phyloP scores from a whole-genome alignment of 2,888 invertebrate species.

The Microchrysa polita region DNA sequence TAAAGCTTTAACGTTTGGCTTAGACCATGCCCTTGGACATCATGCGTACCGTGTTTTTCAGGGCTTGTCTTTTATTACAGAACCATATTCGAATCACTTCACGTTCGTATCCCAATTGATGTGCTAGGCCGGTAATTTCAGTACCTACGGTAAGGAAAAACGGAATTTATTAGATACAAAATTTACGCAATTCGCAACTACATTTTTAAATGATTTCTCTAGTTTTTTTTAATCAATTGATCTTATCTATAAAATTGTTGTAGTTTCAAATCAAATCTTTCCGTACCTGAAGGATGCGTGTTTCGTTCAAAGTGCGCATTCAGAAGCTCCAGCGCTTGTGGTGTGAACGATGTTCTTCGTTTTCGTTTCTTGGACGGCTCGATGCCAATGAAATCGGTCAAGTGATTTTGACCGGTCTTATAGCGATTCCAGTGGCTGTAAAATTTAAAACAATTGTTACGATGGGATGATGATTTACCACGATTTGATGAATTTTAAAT shows the following conservation, averaged over 20 bases:
- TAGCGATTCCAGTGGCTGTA: slow-evolving; percentile 78
- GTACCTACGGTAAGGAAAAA: slow-evolving; percentile 72
- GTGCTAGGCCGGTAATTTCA: slow-evolving; percentile 95
- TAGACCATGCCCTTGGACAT: slow-evolving; percentile 89
- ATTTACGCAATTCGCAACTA: no score
- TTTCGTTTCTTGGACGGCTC: slow-evolving; percentile 97
- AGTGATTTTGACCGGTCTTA: slow-evolving; percentile 90
- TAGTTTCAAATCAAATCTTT: no score
- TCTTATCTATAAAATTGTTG: no score
- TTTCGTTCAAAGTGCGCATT: slow-evolving; percentile 97
- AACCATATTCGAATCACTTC: slow-evolving; percentile 99
- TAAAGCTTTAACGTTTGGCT: slow-evolving; percentile 52
- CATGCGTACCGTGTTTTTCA: slow-evolving; percentile 97
- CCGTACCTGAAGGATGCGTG: slow-evolving; percentile 97
- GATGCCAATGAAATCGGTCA: slow-evolving; percentile 95
- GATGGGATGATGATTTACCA: neutral
- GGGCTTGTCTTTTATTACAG: slow-evolving; percentile 97
- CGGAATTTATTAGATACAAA: no score
- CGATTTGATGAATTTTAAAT: neutral
- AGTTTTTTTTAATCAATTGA: no score
- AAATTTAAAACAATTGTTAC: neutral
- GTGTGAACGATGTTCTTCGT: slow-evolving; percentile 95
- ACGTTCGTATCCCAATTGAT: slow-evolving; percentile 94
- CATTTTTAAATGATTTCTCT: no score
- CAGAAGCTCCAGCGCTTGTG: slow-evolving; percentile 92